Percentiles rank a stretch among this genome's conserved stretches.
Evolutionary conservation across 2,113 vertebrate genomes (phyloP).

Genomic region (Hiodon tergisus): DNA sequence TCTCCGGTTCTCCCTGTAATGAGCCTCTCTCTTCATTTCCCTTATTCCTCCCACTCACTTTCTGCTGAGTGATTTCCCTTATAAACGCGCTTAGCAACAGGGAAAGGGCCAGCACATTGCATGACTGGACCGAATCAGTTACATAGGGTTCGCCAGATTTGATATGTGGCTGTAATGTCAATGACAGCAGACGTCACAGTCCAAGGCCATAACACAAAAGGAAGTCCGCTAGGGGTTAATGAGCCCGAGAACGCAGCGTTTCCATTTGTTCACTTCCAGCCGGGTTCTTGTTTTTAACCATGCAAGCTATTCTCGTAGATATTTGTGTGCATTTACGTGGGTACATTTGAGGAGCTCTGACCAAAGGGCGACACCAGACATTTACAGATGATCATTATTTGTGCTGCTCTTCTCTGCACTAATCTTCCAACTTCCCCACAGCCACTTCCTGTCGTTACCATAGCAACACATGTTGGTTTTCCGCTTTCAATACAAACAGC

Average conservation of each 20-base stretch:
- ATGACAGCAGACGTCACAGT: too few relatives aligned
- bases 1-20: neutral
- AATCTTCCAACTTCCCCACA: neutral
- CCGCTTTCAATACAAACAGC: neutral
- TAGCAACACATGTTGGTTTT: constrained; percentile 14
- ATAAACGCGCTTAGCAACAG: neutral
- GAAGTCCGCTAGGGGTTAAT: too few relatives aligned
- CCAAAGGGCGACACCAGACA: neutral
- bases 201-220: too few relatives aligned
- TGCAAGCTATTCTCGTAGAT: too few relatives aligned
- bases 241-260: too few relatives aligned
- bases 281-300: too few relatives aligned
- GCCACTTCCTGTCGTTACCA: constrained; percentile 4
- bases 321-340: too few relatives aligned
- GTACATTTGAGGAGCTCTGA: neutral
- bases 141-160: too few relatives aligned
- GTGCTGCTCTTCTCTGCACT: neutral
- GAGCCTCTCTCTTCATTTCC: neutral
- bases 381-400: neutral
- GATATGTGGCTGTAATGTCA: too few relatives aligned
- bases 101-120: neutral
- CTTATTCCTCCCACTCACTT: neutral
- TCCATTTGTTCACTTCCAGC: too few relatives aligned
- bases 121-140: neutral
- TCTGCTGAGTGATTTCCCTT: neutral